Base-by-base conservation (phyloP, 1,140 invertebrate genomes). In the Brachionus rubens region DNA sequence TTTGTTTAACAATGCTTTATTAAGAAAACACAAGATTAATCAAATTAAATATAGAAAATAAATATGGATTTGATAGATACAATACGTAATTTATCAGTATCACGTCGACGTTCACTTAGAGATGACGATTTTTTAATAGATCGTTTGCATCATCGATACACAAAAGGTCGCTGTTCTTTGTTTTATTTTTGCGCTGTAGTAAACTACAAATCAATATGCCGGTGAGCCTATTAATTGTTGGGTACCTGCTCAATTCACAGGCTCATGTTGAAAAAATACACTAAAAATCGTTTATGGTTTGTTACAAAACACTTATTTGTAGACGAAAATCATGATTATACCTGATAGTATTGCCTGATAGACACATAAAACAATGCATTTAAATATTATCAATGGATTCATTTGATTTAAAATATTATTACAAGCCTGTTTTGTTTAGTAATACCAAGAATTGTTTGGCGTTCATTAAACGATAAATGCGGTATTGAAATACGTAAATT, bases 401-500 rank as follows among this genome's bases (percentile, higher is more conserved):
- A 92, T 82, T 91, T 93, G 79, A 88, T 92, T 36, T 7, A 21
- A 70, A 75, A 87, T 96, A 67, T 82, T 83, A 81, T 89, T 88
- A 10, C 89, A 96, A 91, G 93, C 93, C 79, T 70, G 92, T 96
- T 84, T 86, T 96, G 79, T 98, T 97, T 87, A 96, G 67, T 96
- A 87, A 91, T 93, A 77, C 94, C 94, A 48, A 89, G 93, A 24
- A 46, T 82, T 14, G 43, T 82, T 3, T 84, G 82, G 82, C 80
- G 81, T 47, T 81, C 80, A 56, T 78, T 82, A 30, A 56, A 54
- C 72, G 52, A 59, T 16, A 54, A 59, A 62, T 56, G 72, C 36
- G 72, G 72, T 30, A 76, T 76, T 76, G 72, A 76, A 30, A 56
- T 76, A 41, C 21, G 36, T 56, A 5, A 76, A 76, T 24, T 59